Evolutionary conservation across 2,797 vertebrate genomes (phyloP), one percentile per base, ranked within the genome.

Genomic region (Artibeus lituratus): DNA sequence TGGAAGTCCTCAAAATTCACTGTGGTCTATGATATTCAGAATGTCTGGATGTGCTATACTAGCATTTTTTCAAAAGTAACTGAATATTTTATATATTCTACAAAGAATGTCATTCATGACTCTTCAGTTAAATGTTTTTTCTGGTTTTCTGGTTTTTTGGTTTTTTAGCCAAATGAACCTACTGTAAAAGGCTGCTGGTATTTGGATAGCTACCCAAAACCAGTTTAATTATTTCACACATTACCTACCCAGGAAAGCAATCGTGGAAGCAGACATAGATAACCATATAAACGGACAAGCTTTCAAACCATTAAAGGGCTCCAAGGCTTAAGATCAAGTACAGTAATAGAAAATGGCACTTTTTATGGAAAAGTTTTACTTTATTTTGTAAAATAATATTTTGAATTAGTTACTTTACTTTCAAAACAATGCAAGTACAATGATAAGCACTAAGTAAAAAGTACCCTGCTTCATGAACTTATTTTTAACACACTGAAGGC

Each of bases 361-460:
- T 94, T 87, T 94, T 93, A 83, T 94, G 51, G 74, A 96, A 95
- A 97, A 51, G 49, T 53, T 93, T 95, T 93, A 76, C 78, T 97
- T 96, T 97, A 96, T 92, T 96, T 96, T 95, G 19, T 76, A 90
- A 95, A 95, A 97, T 90, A 94, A 69, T 74, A 44, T 44, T 87
- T 81, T 90, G 26, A 91, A n/a, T 42, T 90, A 80, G 87, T 88
- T 88, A 91, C 70, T 87, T 91, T 74, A 92, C 32, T 95, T 86
- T 94, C 62, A 74, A 95, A 95, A 85, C 69, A 92, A 87, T 67
- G 53, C 24, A 94, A 91, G 24, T 37, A 88, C 67, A 92, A 21
- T 65, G 65, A 42, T 65, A 73, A 74, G 65, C 49, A 74, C 9
- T 78, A 44, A 90, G 59, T 65, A 85, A 83, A 93, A 88, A 90